Evolutionary conservation across 2,888 invertebrate genomes (phyloP).

Genomic region (Cheilosia soror): DNA sequence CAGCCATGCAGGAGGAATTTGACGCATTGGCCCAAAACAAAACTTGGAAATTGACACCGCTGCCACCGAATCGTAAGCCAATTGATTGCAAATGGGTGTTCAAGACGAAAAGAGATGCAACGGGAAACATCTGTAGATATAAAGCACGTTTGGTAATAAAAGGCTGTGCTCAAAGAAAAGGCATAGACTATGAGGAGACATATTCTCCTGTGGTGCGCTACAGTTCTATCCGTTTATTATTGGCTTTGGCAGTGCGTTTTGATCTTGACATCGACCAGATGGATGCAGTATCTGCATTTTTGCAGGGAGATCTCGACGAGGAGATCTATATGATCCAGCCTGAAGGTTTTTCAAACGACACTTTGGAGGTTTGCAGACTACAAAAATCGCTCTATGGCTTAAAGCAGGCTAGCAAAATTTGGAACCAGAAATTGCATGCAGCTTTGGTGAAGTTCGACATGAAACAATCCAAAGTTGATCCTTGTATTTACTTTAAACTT

Average conservation of each 20-base stretch:
- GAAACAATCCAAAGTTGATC: slow-evolving; percentile 39
- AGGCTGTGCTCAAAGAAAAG: not conserved
- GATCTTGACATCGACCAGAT: slow-evolving; percentile 42
- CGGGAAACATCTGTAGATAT: not conserved
- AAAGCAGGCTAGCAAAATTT: slow-evolving; percentile 54
- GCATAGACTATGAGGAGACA: slow-evolving; percentile 25
- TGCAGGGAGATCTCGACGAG: slow-evolving; percentile 25
- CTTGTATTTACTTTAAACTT: slow-evolving; percentile 47
- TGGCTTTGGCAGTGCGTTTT: slow-evolving; percentile 32
- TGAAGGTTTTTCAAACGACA: not conserved
- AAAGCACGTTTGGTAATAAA: not conserved
- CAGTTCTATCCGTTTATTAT: slow-evolving; percentile 11
- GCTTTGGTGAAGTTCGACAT: not conserved
- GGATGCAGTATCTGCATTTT: slow-evolving; percentile 22
- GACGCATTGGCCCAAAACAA: slow-evolving; percentile 18
- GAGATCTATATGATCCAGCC: slow-evolving; percentile 27
- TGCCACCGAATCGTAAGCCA: not conserved
- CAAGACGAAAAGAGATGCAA: slow-evolving; percentile 2
- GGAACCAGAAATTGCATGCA: slow-evolving; percentile 45
- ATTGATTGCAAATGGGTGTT: slow-evolving; percentile 16
- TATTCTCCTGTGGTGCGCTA: slow-evolving; percentile 23
- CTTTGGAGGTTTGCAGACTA: not conserved
- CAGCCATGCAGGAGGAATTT: slow-evolving; percentile 39
- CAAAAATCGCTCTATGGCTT: slow-evolving; percentile 55
- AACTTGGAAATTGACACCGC: not conserved